Evolutionary conservation across 2,113 vertebrate genomes (phyloP).

Genomic region (Phocoena phocoena): DNA sequence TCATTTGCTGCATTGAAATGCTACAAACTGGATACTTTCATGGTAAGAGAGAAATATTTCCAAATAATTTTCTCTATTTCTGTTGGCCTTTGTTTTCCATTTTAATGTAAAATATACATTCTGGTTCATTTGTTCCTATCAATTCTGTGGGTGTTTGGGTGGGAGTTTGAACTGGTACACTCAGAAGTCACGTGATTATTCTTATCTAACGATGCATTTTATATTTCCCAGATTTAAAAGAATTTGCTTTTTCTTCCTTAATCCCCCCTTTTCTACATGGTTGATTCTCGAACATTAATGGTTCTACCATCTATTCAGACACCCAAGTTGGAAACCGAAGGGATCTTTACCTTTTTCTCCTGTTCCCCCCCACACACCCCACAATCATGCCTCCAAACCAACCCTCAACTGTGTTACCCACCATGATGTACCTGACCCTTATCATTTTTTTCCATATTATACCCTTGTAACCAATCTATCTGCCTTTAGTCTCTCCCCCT

Average conservation of each 20-base stretch:
- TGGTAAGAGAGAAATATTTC: not conserved
- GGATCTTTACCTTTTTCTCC: not conserved
- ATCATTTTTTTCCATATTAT: not conserved
- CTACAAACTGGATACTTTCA: not conserved
- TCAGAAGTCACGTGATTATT: conserved; percentile 23
- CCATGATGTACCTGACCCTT: too few species aligned
- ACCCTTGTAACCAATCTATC: not conserved
- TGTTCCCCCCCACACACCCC: fast-evolving
- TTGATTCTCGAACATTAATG: conserved; percentile 37
- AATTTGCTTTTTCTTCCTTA: conserved; percentile 37
- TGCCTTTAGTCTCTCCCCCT: not conserved
- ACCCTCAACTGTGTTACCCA: not conserved
- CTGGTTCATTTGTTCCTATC: not conserved
- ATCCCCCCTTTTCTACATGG: conserved; percentile 58
- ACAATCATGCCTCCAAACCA: not conserved
- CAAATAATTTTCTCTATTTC: not conserved
- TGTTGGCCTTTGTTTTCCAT: not conserved
- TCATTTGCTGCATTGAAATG: not conserved
- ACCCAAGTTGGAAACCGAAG: conserved; percentile 14
- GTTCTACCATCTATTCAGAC: conserved; percentile 22
- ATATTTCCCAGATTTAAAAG: conserved; percentile 58
- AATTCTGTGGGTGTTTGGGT: not conserved
- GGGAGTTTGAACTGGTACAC: not conserved
- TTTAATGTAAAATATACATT: not conserved
- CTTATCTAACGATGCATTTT: conserved; percentile 58